Conservation (phyloP, 2,113 vertebrate species). For the Formicarius rufipectus region DNA sequence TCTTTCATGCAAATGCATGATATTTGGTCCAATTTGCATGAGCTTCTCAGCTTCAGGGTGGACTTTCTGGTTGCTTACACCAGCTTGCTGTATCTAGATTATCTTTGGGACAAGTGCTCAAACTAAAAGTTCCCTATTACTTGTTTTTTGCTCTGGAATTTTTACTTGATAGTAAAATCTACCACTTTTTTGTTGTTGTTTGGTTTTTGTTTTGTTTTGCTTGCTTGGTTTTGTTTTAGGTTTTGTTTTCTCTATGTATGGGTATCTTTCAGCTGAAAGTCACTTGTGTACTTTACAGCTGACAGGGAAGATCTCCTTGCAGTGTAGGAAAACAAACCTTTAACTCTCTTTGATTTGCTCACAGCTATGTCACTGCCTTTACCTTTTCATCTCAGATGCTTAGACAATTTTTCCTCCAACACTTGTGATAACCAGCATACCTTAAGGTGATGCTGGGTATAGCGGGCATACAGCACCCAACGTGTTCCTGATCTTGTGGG, state of each 20-base stretch:
- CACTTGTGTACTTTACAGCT: not conserved
- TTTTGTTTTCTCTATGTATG: not conserved
- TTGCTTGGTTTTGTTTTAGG: too few relatives aligned
- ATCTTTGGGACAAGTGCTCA: not conserved
- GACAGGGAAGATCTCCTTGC: not conserved
- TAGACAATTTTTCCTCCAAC: not conserved
- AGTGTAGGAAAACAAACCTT: not conserved
- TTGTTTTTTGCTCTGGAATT: not conserved
- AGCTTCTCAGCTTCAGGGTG: not conserved
- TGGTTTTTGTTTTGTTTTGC: too few relatives aligned
- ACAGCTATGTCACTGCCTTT: not conserved
- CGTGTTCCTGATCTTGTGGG: not conserved
- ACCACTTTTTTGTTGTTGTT: fast-evolving
- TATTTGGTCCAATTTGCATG: not conserved
- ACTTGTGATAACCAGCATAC: not conserved
- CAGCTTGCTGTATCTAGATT: not conserved
- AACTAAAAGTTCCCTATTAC: not conserved
- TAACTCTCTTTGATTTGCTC: not conserved
- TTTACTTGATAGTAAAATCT: not conserved
- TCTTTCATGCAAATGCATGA: not conserved
- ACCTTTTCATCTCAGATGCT: not conserved
- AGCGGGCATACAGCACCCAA: not conserved
- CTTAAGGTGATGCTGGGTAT: not conserved
- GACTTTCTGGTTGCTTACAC: not conserved
- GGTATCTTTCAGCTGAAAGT: not conserved